Evolutionary conservation across 2,797 vertebrate species (phyloP).

Genomic region (Tadarida brasiliensis): DNA sequence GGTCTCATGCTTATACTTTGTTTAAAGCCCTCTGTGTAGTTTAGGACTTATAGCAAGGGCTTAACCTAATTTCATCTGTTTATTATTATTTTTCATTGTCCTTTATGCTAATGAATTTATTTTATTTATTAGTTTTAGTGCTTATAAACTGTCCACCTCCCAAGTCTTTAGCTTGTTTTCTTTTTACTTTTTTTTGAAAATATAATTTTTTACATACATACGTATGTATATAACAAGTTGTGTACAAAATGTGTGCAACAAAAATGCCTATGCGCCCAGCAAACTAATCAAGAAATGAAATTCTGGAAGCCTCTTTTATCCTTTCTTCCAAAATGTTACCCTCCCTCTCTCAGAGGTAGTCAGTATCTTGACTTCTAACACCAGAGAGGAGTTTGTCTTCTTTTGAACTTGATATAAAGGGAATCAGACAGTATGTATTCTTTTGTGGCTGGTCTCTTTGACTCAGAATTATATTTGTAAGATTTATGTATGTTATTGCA

Average conservation of each 20-base stretch:
- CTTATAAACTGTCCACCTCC: background rate
- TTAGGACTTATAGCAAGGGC: background rate
- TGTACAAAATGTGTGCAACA: background rate
- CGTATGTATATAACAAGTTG: background rate
- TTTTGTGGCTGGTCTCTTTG: no score
- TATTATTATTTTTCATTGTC: background rate
- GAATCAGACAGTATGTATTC: no score
- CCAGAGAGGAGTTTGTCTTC: background rate
- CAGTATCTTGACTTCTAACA: background rate
- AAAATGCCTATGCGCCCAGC: background rate
- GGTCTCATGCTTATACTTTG: background rate
- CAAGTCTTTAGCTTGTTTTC: background rate
- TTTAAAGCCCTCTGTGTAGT: background rate
- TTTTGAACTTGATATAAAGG: background rate
- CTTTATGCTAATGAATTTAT: background rate
- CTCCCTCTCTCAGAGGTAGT: background rate
- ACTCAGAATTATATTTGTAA: no score
- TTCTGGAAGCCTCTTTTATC: background rate
- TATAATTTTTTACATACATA: background rate
- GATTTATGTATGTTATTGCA: no score
- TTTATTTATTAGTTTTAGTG: background rate
- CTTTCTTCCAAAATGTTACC: background rate
- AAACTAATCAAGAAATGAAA: background rate
- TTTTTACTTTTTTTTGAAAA: background rate
- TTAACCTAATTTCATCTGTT: background rate